Percentiles rank a stretch among this genome's conserved stretches.
phyloP scores from a whole-genome alignment of 64 coral and sea anemone species.

The Pachyseris speciosa region DNA sequence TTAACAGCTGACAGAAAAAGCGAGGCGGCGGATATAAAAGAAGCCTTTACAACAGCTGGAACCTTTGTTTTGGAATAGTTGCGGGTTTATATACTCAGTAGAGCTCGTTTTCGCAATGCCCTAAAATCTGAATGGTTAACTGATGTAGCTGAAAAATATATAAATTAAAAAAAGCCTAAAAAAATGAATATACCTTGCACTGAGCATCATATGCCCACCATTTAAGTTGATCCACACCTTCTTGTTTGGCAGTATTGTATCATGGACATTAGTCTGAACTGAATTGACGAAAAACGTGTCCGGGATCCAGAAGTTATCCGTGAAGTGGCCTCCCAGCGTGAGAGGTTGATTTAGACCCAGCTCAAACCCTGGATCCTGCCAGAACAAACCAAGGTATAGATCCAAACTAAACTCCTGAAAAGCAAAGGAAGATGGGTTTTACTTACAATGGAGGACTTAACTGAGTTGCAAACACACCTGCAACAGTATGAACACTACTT shows the following conservation, averaged over 20 bases:
- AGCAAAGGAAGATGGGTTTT: background rate
- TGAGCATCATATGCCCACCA: constrained; percentile 81
- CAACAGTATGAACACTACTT: too few species aligned
- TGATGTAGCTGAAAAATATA: too few species aligned
- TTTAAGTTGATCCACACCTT: constrained; percentile 88
- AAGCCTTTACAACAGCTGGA: too few species aligned
- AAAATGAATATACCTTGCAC: constrained; percentile 63
- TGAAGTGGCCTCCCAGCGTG: constrained; percentile 83
- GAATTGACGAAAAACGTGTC: constrained; percentile 97
- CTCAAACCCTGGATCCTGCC: constrained; percentile 90
- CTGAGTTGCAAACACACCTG: too few species aligned
- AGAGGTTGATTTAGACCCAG: constrained; percentile 79
- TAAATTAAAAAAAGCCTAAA: too few species aligned
- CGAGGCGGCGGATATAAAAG: too few species aligned
- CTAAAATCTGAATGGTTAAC: too few species aligned
- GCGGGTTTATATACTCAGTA: too few species aligned
- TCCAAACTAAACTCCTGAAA: constrained; percentile 84
- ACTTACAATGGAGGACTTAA: background rate
- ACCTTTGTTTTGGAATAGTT: too few species aligned
- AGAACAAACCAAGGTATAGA: constrained; percentile 96
- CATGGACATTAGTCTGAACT: constrained; percentile 86
- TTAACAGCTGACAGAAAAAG: too few species aligned
- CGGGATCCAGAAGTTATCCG: constrained; percentile 88
- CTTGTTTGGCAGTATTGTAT: constrained; percentile 86
- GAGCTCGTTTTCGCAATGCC: too few species aligned